Base-by-base conservation (phyloP, 1,140 invertebrate genomes). In the Propsilocerus akamusi region DNA sequence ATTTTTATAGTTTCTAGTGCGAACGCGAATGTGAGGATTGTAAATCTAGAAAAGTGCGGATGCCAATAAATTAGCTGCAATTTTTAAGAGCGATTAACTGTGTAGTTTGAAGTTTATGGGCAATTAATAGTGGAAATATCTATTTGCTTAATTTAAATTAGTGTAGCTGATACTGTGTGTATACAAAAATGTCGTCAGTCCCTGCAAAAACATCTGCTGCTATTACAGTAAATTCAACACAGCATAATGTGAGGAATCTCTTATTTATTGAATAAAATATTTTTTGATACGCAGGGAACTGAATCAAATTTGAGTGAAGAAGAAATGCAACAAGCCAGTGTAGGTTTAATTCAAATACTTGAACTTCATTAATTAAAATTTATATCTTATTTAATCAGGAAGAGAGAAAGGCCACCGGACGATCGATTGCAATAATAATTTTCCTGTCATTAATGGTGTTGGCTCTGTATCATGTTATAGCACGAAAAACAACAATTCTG, bases 371-470 rank as follows among this genome's bases (percentile, higher is more conserved):
- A 12, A 12, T 12, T 41, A 20, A 1, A 22, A 41, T 41, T n/a
- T 17, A 6, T 20, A 37, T 14, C 17, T 41, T 41, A 20, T 41
- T 10, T 20, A 30, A 20, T 14, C 22, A 41, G 34, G 34, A 41
- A 17, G 34, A 41, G 17, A 14, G 34, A 8, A 41, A 41, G 22
- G 4, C 4, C 8, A 41, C 34, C 10, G 34, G 34, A 14, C 17
- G 34, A 41, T 41, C 34, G 22, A 41, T 41, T 41, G 34, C 34
- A 5, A 41, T 41, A 41, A 41, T 41, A 41, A 41, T 41, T 41
- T 41, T 41, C 22, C 22, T 41, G 14, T 41, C 34, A 8, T 20
- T 41, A n/a, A 41, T 41, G 34, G 17, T 14, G 8, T 41, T 41
- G 34, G 34, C 34, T 20, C 11, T 41, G 6, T 41, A 41, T 41